Evolutionary conservation across 2,888 invertebrate species (phyloP).

Genomic region (Parnassius smintheus): DNA sequence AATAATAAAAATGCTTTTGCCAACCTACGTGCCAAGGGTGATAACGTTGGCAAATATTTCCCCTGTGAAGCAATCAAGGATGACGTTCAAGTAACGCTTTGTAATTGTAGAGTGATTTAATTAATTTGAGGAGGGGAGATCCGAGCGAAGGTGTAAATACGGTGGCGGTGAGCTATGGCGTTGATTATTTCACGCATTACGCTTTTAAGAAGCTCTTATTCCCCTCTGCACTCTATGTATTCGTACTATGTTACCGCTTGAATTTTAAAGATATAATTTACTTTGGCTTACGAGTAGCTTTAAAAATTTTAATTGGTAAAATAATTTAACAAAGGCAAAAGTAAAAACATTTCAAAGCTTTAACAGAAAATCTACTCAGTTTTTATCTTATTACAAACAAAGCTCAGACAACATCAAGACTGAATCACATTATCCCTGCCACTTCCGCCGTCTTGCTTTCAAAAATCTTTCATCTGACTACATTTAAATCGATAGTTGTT

Average conservation of each 20-base stretch:
- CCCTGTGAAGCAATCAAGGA: too few relatives aligned
- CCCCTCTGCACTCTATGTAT: conserved; percentile 21
- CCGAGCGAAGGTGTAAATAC: conserved; percentile 48
- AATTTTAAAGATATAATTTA: conserved; percentile 17
- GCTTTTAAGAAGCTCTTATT: conserved; percentile 46
- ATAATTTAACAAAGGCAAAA: too few relatives aligned
- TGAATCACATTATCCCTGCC: conserved; percentile 61
- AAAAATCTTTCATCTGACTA: conserved; percentile 64
- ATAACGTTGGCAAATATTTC: too few relatives aligned
- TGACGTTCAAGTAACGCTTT: conserved; percentile 29
- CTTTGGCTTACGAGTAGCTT: background rate
- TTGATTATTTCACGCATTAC: conserved; percentile 73
- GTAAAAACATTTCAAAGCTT: too few relatives aligned
- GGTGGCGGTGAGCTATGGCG: conserved; percentile 60
- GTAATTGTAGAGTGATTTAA: conserved; percentile 63
- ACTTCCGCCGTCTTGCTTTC: conserved; percentile 61
- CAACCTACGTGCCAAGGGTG: too few relatives aligned
- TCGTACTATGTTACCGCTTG: conserved; percentile 15
- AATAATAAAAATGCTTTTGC: too few relatives aligned
- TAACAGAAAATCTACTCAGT: too few relatives aligned
- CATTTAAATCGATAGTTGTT: conserved; percentile 33
- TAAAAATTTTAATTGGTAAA: too few relatives aligned
- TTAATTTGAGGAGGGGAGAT: conserved; percentile 53
- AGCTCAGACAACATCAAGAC: conserved; percentile 39
- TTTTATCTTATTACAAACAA: too few relatives aligned